These are phyloP conservation scores for Cyphomyrus plagiostoma DNA, from an alignment of 2,113 vertebrate species.

Conservation along the genomic window DNA sequence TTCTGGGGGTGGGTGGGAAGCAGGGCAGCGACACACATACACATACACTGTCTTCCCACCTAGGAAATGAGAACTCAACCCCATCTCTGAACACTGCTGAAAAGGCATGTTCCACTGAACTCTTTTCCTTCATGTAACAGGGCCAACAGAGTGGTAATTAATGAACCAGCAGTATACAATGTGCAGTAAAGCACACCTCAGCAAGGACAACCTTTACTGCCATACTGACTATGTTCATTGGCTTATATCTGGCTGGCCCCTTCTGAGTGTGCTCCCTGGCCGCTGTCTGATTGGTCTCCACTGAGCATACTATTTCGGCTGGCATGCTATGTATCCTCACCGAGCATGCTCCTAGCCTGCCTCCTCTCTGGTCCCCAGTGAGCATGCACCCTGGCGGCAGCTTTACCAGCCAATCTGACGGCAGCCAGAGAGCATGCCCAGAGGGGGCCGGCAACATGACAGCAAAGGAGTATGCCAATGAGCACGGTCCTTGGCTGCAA, in stretches of 20 bases:
- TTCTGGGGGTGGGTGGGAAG: background rate
- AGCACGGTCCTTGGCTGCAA: background rate
- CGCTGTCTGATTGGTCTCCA: background rate
- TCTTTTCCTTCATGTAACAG: background rate
- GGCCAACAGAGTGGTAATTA: background rate
- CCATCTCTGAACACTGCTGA: background rate
- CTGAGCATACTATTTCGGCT: background rate
- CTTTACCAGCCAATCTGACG: background rate
- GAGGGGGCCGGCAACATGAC: background rate
- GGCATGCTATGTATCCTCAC: background rate
- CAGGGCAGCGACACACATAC: background rate
- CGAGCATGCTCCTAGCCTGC: background rate
- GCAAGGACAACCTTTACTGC: background rate
- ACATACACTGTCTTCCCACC: background rate
- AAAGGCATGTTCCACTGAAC: background rate
- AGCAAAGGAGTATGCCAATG: background rate
- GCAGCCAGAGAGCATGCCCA: background rate
- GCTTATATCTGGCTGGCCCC: background rate
- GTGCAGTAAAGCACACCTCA: background rate
- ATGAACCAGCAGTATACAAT: background rate
- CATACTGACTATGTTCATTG: background rate
- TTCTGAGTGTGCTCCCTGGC: background rate
- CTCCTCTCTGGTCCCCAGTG: background rate
- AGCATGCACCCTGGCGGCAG: background rate
- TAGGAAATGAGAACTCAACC: background rate